Evolutionary conservation across 2,888 invertebrate genomes (phyloP), one percentile per base, ranked within the genome.

Genomic region (Conops quadrifasciatus): DNA sequence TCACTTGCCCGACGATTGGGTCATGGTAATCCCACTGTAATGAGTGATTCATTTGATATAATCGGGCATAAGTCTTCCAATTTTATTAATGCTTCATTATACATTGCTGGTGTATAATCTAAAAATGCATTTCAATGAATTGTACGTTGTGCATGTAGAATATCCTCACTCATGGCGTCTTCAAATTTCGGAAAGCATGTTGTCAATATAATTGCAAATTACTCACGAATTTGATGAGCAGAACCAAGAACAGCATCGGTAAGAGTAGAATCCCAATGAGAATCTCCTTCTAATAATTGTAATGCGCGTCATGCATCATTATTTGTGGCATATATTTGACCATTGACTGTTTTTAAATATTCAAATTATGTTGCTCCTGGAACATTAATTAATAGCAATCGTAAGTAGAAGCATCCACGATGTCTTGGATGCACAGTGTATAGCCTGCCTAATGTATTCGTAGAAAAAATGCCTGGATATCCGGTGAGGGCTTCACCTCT

Each of bases 1-100:
- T n/a, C n/a, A n/a, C n/a, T n/a, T n/a, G n/a, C n/a, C n/a, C n/a
- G n/a, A n/a, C n/a, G n/a, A n/a, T 75, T 63, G 59, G 70, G 73
- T 58, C 71, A 64, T 70, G 72, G 69, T 45, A 70, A 72, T 28
- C 70, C 72, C 15, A 67, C 72, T 30, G 56, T 16, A 28, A 60
- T 71, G 45, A 65, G 65, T 56, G 47, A 47, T 47, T 58, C 59
- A 60, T 65, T 68, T 53, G 71, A 71, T 30, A 71, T 60, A 28
- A 60, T 16, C 28, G 67, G 21, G 43, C 71, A 71, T 51, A 71
- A 47, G 51, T 71, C 67, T 30, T 71, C 67, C 49, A 71, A 51
- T 51, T 30, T 59, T 60, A 71, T 60, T 58, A 71, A 67, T 36
- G 74, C 68, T 67, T 45, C 45, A 45, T 45, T 45, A 45, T 45